A percentile compares a stretch with the other conserved stretches of the same genome.
phyloP scores from a whole-genome alignment of 2,888 invertebrate species.

The Chirona hameri region DNA sequence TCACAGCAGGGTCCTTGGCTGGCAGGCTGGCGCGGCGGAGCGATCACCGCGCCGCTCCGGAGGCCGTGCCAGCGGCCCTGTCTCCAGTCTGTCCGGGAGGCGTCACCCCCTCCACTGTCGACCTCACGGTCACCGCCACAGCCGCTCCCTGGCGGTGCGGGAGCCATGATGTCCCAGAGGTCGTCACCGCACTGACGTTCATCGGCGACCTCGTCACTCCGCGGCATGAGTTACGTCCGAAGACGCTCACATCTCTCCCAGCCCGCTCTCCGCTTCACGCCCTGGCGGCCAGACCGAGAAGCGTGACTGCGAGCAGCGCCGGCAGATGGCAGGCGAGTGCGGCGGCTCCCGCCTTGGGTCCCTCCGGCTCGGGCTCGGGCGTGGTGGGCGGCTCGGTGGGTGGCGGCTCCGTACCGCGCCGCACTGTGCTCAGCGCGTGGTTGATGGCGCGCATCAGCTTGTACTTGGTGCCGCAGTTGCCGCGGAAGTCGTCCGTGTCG shows the following conservation, averaged over 20 bases:
- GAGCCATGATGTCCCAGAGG: not conserved
- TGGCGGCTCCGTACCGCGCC: not conserved
- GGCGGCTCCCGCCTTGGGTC: not conserved
- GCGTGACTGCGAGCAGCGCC: not conserved
- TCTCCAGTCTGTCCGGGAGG: no score
- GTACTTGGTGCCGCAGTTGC: constrained; percentile 63
- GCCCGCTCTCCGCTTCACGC: not conserved
- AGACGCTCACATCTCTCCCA: no score
- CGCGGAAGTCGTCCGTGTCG: constrained; percentile 81
- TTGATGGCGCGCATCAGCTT: constrained; percentile 70
- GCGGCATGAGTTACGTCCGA: no score
- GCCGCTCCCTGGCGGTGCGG: not conserved
- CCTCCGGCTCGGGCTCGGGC: not conserved
- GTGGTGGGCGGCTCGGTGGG: constrained; percentile 23
- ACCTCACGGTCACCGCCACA: no score
- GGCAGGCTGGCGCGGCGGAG: not conserved
- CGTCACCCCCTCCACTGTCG: no score
- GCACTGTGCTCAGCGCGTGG: constrained; percentile 53
- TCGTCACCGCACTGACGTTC: no score
- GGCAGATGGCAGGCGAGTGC: not conserved
- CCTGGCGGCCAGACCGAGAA: constrained; percentile 4
- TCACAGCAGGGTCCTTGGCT: not conserved
- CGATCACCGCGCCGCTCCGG: not conserved
- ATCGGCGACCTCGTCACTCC: no score
- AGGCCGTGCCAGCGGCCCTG: not conserved